Base-by-base conservation (phyloP, 2,888 invertebrate species). In the Ectemnius cavifrons region DNA sequence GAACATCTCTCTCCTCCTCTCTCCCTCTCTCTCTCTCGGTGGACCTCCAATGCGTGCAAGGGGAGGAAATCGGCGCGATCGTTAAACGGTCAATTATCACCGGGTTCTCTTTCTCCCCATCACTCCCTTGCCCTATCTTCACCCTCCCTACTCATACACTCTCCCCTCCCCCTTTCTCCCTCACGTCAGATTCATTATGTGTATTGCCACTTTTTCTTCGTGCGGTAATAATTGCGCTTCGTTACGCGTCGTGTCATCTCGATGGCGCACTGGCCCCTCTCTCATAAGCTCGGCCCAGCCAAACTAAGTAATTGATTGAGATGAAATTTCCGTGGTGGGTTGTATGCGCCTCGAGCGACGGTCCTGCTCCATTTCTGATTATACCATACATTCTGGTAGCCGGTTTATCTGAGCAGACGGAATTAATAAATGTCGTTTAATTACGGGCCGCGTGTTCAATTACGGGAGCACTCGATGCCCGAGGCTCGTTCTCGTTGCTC, bases 61-160 rank as follows among this genome's bases (percentile, higher is more conserved):
- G 71, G 73, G 78, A 78, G 80, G 78, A 69, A 82, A 82, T 82
- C 77, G 76, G 78, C 75, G 78, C 75, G 80, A 83, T 80, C 82
- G 82, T 82, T 82, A 82, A 82, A 82, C 76, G 82, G 80, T 82
- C 83, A 82, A 82, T 82, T 82, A 83, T 82, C 83, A 77, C 77
- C 71, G 73, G 52, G 27, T 62, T 60, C 62, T 65, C 69, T 70
- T 57, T 66, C 60, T 63, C 37, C 49, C 63, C 66, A 62, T 60
- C 62, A 61, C 37, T 62, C 58, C 16, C 14, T 28, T 61, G 27
- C 47, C 16, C 61, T 66, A 58, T 47, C 27, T 58, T 37, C 23
- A 13, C 28, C 59, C 47, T 56, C 27, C 18, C 61, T 57, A 47
- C 52, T 11, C 28, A 37, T 62, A 8, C 8, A 20, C 37, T 37